These are phyloP conservation scores for Apostichopus californicus DNA, from an alignment of 35 echinoderm and acorn worm genomes.

Conservation along the genomic window DNA sequence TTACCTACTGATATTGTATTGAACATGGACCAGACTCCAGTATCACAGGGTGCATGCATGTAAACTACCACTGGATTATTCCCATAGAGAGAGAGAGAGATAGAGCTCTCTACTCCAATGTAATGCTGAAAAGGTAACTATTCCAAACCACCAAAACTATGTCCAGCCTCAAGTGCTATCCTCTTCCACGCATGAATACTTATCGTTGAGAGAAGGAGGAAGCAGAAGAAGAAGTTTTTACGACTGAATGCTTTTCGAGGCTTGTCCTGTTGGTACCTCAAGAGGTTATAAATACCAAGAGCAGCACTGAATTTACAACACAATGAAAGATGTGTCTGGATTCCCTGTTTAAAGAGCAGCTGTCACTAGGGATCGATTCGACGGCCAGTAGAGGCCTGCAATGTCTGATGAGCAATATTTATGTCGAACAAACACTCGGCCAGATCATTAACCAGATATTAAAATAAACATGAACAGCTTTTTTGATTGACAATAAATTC, in stretches of 20 bases:
- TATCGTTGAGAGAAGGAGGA: not conserved
- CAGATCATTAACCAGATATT: too few species aligned
- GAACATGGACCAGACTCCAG: not conserved
- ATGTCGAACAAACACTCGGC: too few species aligned
- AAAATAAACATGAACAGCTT: too few species aligned
- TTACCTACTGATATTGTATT: not conserved
- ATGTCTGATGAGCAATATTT: too few species aligned
- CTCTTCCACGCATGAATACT: slow-evolving; percentile 7
- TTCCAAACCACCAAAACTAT: not conserved
- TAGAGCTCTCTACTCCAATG: not conserved
- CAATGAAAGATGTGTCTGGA: not conserved
- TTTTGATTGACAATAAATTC: too few species aligned
- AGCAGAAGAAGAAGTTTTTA: not conserved
- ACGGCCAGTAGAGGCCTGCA: too few species aligned
- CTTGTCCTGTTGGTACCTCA: not conserved
- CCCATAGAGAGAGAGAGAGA: not conserved
- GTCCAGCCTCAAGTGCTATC: not conserved
- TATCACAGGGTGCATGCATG: not conserved
- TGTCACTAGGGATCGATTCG: too few species aligned
- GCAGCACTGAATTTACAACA: not conserved
- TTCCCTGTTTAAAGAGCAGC: not conserved
- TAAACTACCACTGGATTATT: not conserved
- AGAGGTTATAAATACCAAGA: not conserved
- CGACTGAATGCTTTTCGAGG: not conserved
- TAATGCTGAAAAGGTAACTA: not conserved